Base-by-base conservation (phyloP, 2,113 vertebrate species). In the Nyctibius bracteatus region DNA sequence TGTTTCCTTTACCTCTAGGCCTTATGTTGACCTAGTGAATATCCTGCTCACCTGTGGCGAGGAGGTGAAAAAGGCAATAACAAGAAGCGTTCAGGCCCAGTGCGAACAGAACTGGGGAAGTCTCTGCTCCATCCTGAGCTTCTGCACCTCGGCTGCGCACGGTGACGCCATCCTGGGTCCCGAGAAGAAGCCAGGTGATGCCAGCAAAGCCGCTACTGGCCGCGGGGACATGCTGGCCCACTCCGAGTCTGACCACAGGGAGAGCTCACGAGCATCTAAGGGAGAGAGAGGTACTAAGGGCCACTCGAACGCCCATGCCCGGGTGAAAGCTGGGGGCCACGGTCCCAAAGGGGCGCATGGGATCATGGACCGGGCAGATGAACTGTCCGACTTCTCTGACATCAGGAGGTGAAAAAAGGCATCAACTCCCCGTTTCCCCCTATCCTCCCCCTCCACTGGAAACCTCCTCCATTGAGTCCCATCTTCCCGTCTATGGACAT, bases 61-160 rank as follows among this genome's bases (percentile, higher is more conserved):
- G 86, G 99, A 99, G 93, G 99, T 99, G 96, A 99, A 98, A 94
- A 99, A 99, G 88, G 99, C 99, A 4, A 95, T 99, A 95, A 99
- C 99, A 1, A 98, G 97, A 75, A 99, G 99, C 0, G 98, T 99
- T 39, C 98, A 99, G 74, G 97, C 98, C 37, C 99, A 99, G 97
- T 99, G 99, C 1, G 99, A 99, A 93, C 99, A 99, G 97, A 99
- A 98, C 97, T 99, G 99, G 99, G 99, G 99, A 19, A 98, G 99
- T 21, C 98, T 99, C 65, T 99, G 99, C 47, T 98, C 99, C 96
- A 99, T 99, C 94, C 96, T 99, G 88, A 99, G 99, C 87, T 99
- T 99, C 97, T 99, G 99, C 94, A 98, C 98, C 67, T 98, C 98
- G 0, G 57, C 97, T 37, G 68, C 84, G 68, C 98, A 98, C 4